Evolutionary conservation across 1,140 invertebrate genomes (phyloP).

Genomic region (Holcopasites calliopsidis): DNA sequence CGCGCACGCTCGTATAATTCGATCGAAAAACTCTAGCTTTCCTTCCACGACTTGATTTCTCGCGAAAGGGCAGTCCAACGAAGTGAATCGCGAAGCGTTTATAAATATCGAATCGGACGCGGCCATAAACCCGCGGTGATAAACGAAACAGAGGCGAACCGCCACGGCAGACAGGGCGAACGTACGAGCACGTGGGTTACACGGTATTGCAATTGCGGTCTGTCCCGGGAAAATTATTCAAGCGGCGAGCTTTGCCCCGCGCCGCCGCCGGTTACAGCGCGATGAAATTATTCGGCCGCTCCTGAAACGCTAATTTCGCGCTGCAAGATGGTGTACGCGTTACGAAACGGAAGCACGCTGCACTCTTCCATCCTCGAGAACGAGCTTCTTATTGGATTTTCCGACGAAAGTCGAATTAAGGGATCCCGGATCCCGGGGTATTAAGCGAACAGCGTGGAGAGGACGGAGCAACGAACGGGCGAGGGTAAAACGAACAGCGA

Average conservation of each 20-base stretch:
- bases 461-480: no score
- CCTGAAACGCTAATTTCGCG: constrained; percentile 62
- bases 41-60: background rate
- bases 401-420: constrained; percentile 47
- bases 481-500: background rate
- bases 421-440: constrained; percentile 12
- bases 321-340: constrained; percentile 1
- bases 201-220: constrained; percentile 38
- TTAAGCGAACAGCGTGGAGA: background rate
- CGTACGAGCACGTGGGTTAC: background rate
- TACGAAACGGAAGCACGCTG: background rate
- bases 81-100: constrained; percentile 20
- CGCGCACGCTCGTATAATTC: background rate
- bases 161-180: background rate
- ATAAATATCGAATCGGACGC: constrained; percentile 25
- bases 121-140: background rate
- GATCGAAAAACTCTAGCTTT: background rate
- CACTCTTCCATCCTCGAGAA: constrained; percentile 21
- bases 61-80: background rate
- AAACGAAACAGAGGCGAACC: background rate
- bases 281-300: constrained; percentile 58
- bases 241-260: constrained; percentile 42
- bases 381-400: constrained; percentile 55
- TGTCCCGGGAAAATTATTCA: constrained; percentile 53
- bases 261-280: background rate